Percentiles rank a stretch among this genome's conserved stretches.
These are phyloP conservation scores for Oryzias woworae DNA, from an alignment of 2,113 vertebrate genomes.

Conservation along the genomic window DNA sequence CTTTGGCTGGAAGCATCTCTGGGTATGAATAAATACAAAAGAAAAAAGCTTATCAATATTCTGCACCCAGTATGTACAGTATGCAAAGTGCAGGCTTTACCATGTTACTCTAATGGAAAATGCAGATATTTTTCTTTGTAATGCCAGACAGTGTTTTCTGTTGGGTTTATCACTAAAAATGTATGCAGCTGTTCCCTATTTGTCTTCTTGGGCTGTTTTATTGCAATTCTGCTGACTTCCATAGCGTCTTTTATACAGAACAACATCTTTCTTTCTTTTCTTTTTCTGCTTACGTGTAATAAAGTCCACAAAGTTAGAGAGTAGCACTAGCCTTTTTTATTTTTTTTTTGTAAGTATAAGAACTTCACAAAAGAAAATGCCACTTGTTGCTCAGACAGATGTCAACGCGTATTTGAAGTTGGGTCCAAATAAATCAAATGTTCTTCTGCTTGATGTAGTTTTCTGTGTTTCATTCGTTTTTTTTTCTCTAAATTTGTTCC, in stretches of 20 bases:
- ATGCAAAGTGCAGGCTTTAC: conserved; percentile 22
- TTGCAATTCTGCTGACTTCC: conserved; percentile 36
- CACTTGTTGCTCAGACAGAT: conserved; percentile 33
- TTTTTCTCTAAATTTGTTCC: too few relatives aligned
- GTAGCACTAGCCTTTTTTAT: conserved; percentile 5
- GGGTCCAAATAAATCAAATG: too few relatives aligned
- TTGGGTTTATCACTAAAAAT: conserved; percentile 36
- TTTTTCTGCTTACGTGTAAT: conserved; percentile 25
- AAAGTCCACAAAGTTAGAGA: conserved; percentile 35
- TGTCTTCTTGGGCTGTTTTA: conserved; percentile 27
- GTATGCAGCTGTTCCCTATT: conserved; percentile 17
- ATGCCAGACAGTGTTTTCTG: conserved; percentile 4
- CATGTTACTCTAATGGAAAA: conserved; percentile 15
- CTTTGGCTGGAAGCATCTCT: not conserved
- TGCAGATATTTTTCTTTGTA: conserved; percentile 27
- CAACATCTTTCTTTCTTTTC: conserved; percentile 6
- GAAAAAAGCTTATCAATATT: not conserved
- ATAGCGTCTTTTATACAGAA: conserved; percentile 18
- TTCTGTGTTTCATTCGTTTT: too few relatives aligned
- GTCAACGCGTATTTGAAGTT: not conserved
- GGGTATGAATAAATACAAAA: not conserved
- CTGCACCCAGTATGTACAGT: not conserved
- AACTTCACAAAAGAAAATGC: conserved; percentile 30
- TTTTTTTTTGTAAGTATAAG: conserved; percentile 32
- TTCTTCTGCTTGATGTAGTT: too few relatives aligned